Base-by-base conservation (phyloP, 2,113 vertebrate genomes). In the Hippolais icterina region DNA sequence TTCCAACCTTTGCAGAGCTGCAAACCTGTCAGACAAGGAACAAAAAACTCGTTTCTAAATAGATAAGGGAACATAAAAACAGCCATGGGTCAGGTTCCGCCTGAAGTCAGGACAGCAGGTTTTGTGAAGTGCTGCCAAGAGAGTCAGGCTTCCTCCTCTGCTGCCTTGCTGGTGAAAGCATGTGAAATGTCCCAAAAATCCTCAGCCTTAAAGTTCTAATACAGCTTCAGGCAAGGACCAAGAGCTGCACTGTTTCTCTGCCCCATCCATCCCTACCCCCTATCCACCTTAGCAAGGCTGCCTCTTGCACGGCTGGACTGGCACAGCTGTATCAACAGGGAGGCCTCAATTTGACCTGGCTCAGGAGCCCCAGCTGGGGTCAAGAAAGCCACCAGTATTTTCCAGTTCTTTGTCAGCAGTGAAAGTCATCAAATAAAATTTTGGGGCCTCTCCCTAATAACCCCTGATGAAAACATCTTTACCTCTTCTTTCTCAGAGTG, bases 21-120 rank as follows among this genome's bases (percentile, higher is more conserved):
- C 77, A 94, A 84, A 96, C 85, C 52, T 89, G 86, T 75, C 92
- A 93, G 53, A 87, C 57, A 61, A 85, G 77, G 86, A 94, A 94
- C 92, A 94, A 90, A 88, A 80, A 42, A 2, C 56, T 59, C 15
- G 7, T 69, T 89, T 76, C 77, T 76, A 76, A 87, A 68, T 5
- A 93, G 88, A 76, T 87, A 92, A 84, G 70, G 66, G 57, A 87
- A 92, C 64, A 56, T 4, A 89, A 66, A 87, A 93, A 42, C 14
- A 95, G 63, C 44, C 53, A 39, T 2, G 41, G 83, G 68, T 60
- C 83, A 93, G 78, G 59, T 89, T 83, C 52, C 0, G 1, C 69
- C 89, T 4, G 0, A 57, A 46, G 54, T 59, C 18, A 49, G 6
- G 10, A 65, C 54, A 90, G 81, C 2, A 3, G 69, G 13, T 60